A percentile compares a stretch with the other conserved stretches of the same genome.
These are phyloP conservation scores for Phortica okadai DNA, from an alignment of 2,888 invertebrate species.

Conservation along the genomic window DNA sequence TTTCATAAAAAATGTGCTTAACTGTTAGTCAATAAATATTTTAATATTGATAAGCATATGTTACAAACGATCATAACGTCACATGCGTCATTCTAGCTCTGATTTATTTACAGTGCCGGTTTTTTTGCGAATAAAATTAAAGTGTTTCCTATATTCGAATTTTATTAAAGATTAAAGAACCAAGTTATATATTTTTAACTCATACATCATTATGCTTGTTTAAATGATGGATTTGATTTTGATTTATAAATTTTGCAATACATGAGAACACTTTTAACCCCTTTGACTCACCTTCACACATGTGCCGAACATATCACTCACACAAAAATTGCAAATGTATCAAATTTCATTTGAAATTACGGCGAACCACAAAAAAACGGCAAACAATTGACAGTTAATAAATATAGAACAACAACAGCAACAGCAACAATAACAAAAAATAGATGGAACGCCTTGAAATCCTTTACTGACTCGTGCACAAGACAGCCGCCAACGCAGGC, in stretches of 20 bases:
- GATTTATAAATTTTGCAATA: background rate
- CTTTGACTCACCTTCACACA: background rate
- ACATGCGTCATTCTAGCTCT: too few species aligned
- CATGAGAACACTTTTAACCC: background rate
- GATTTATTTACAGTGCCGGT: too few species aligned
- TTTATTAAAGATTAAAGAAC: too few species aligned
- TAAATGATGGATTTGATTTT: background rate
- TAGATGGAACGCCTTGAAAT: slow-evolving; percentile 34
- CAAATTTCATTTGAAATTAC: slow-evolving; percentile 3
- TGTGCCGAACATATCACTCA: background rate
- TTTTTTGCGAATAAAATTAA: too few species aligned
- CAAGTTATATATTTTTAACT: background rate
- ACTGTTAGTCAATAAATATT: too few species aligned
- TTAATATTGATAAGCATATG: too few species aligned
- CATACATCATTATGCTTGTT: background rate
- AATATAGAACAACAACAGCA: slow-evolving; percentile 15
- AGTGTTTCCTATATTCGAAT: too few species aligned
- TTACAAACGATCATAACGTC: too few species aligned
- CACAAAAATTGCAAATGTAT: slow-evolving; percentile 21
- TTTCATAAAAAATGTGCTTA: too few species aligned
- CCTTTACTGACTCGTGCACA: slow-evolving; percentile 31
- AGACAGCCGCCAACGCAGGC: slow-evolving; percentile 30
- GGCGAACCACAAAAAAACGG: background rate
- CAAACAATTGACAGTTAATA: slow-evolving; percentile 39
- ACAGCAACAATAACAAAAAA: background rate